Evolutionary conservation across 2,888 invertebrate genomes (phyloP).

Genomic region (Eilema depressum): DNA sequence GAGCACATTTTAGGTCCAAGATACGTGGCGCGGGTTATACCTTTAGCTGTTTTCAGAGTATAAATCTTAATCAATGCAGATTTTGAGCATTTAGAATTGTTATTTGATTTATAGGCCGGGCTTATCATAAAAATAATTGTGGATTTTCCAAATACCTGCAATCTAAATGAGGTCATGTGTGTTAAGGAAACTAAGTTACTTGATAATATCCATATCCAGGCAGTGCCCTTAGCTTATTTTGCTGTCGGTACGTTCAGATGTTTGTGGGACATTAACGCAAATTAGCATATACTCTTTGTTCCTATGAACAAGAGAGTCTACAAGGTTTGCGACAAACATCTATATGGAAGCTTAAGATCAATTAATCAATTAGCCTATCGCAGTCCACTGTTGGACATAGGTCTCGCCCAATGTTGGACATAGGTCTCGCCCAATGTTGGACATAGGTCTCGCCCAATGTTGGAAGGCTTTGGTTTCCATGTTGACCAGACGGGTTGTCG

Average conservation of each 20-base stretch:
- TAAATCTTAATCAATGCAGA: too few relatives aligned
- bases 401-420: too few relatives aligned
- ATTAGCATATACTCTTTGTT: slow-evolving; percentile 63
- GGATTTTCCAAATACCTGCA: background rate
- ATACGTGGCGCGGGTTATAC: too few relatives aligned
- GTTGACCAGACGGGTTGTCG: too few relatives aligned
- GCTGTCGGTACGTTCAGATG: slow-evolving; percentile 74
- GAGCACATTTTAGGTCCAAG: too few relatives aligned
- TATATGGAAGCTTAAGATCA: background rate
- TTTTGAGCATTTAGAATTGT: background rate
- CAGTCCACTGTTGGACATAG: too few relatives aligned
- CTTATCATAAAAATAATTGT: background rate
- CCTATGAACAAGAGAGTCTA: slow-evolving; percentile 58
- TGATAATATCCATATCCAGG: slow-evolving; percentile 71
- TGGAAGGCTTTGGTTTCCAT: too few relatives aligned
- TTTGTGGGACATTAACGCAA: slow-evolving; percentile 73
- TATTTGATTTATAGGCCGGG: background rate
- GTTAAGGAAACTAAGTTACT: background rate
- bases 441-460: too few relatives aligned
- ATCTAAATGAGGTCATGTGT: background rate
- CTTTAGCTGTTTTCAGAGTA: background rate
- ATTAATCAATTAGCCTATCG: too few relatives aligned
- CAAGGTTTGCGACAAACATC: slow-evolving; percentile 64
- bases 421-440: too few relatives aligned
- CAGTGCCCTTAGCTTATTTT: slow-evolving; percentile 64